Evolutionary conservation across 2,113 vertebrate genomes (phyloP).

Genomic region (rabbit (Oryctolagus cuniculus)): DNA sequence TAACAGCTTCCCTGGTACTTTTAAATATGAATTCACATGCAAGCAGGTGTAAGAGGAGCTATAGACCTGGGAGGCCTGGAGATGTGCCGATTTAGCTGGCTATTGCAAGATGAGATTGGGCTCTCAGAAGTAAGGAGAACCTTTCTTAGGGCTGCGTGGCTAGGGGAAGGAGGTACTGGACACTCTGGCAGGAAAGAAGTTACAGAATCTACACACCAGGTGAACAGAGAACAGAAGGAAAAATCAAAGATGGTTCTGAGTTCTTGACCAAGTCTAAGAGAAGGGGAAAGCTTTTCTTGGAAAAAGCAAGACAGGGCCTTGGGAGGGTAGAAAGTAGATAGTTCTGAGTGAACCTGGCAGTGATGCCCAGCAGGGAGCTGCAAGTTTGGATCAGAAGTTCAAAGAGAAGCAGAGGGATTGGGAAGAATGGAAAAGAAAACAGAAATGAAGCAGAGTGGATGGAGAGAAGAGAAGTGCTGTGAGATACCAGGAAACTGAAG

Average conservation of each 20-base stretch:
- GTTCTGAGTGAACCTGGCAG: neutral
- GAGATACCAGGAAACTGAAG: neutral
- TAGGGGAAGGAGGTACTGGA: neutral
- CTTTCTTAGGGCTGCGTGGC: neutral
- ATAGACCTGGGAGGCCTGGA: neutral
- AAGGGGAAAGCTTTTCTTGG: neutral
- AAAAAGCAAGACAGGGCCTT: neutral
- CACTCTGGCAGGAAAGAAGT: neutral
- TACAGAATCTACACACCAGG: neutral
- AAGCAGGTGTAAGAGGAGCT: neutral
- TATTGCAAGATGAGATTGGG: neutral
- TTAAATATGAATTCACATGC: neutral
- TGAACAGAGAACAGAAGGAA: neutral
- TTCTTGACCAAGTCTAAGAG: neutral
- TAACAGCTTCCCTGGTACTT: neutral
- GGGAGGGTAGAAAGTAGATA: neutral
- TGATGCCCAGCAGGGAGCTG: neutral
- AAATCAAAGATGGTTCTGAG: neutral
- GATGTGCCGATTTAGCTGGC: neutral
- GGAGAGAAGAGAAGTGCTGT: too few species aligned
- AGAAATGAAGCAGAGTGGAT: neutral
- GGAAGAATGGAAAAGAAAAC: too few species aligned
- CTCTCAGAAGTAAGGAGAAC: neutral
- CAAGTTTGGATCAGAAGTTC: neutral
- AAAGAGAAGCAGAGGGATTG: neutral